Base-by-base conservation (phyloP, 2,888 invertebrate genomes). In the Vannuccia rotundouncinata region DNA sequence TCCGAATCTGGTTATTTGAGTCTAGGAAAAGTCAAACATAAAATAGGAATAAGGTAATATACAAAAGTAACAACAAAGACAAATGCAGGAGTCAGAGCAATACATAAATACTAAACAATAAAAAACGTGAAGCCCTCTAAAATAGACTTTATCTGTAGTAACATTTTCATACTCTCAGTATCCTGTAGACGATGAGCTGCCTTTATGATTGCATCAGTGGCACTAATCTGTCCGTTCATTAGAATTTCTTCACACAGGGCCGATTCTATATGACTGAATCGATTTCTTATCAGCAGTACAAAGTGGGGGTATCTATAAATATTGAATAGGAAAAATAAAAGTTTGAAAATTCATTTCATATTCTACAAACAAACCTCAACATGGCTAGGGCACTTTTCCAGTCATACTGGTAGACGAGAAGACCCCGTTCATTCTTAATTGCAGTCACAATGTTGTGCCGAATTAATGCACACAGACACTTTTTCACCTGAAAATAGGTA, bases 101-200 rank as follows among this genome's bases (percentile, higher is more conserved):
- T n/a, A n/a, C n/a, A n/a, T n/a, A n/a, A n/a, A n/a, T n/a, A n/a
- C n/a, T n/a, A n/a, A n/a, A n/a, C n/a, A n/a, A n/a, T n/a, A n/a
- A n/a, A n/a, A n/a, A n/a, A n/a, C n/a, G n/a, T n/a, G n/a, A n/a
- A n/a, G n/a, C n/a, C n/a, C n/a, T n/a, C n/a, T n/a, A n/a, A n/a
- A n/a, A n/a, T n/a, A n/a, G n/a, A n/a, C n/a, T n/a, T n/a, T n/a
- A n/a, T n/a, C n/a, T n/a, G n/a, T n/a, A n/a, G n/a, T n/a, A n/a
- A n/a, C n/a, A n/a, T n/a, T n/a, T n/a, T n/a, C 45, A 13, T 22
- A 66, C 66, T 66, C 25, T 66, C 66, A 5, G 66, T 66, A 2
- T 66, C 66, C 66, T 66, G 66, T 66, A 66, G 22, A 22, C 66
- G 66, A 66, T 66, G 66, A n/a, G 66, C 66, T 5, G 66, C 66